Conservation (phyloP, 2,888 invertebrate genomes). For the Drosophila melanosoma region DNA sequence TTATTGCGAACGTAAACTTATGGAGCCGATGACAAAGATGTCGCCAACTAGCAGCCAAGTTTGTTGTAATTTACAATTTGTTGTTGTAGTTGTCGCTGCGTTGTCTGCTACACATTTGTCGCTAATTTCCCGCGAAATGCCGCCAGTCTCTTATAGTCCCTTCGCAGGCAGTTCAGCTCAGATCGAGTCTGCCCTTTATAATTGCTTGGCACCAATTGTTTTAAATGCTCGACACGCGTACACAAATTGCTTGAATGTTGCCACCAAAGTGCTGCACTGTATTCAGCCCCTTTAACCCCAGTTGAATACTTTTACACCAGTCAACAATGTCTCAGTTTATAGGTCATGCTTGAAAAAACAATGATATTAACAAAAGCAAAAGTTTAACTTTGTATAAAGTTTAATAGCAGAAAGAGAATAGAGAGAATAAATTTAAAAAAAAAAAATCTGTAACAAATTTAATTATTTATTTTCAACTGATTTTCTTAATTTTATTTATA, state of each 20-base stretch:
- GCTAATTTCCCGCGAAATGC: constrained; percentile 72
- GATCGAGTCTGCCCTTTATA: constrained; percentile 49
- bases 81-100: constrained; percentile 14
- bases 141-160: constrained; percentile 3
- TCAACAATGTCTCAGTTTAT: constrained; percentile 21
- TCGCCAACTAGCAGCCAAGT: constrained; percentile 62
- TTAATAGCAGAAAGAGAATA: background rate
- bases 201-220: constrained; percentile 80
- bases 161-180: constrained; percentile 15
- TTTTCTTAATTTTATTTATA: background rate
- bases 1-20: constrained; percentile 72
- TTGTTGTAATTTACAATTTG: constrained; percentile 78
- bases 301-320: constrained; percentile 42
- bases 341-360: background rate
- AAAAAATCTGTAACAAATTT: background rate
- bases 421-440: background rate
- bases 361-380: background rate
- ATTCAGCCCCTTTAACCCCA: constrained; percentile 54
- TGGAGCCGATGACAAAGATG: constrained; percentile 66
- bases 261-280: constrained; percentile 29
- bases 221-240: constrained; percentile 74
- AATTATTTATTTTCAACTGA: background rate
- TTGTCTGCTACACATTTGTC: constrained; percentile 55
- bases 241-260: constrained; percentile 71
- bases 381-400: background rate